Evolutionary conservation across 2,888 invertebrate genomes (phyloP).

Genomic region (Rhorus exstirpatorius): DNA sequence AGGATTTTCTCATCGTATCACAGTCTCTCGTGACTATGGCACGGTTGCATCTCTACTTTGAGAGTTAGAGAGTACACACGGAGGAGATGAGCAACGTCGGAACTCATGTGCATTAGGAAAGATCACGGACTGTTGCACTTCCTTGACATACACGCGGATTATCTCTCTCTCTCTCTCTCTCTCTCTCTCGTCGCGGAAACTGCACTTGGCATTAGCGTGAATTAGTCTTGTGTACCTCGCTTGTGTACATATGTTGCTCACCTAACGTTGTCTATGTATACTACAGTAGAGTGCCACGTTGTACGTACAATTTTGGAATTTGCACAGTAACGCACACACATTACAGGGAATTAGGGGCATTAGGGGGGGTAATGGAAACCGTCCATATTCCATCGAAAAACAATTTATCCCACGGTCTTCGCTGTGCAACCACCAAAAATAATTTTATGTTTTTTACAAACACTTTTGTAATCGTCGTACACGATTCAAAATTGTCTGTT

Average conservation of each 20-base stretch:
- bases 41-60: slow-evolving; percentile 23
- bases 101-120: slow-evolving; percentile 46
- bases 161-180: slow-evolving; percentile 21
- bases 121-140: slow-evolving; percentile 77
- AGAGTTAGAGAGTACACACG: slow-evolving; percentile 33
- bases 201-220: slow-evolving; percentile 79
- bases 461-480: no score
- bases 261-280: slow-evolving; percentile 35
- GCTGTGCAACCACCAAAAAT: no score
- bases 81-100: slow-evolving; percentile 33
- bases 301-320: slow-evolving; percentile 48
- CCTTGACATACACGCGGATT: slow-evolving; percentile 77
- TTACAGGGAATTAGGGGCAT: background rate
- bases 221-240: slow-evolving; percentile 79
- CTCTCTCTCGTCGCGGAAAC: slow-evolving; percentile 49
- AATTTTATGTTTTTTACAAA: no score
- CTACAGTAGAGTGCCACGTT: slow-evolving; percentile 33
- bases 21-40: slow-evolving; percentile 28
- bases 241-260: slow-evolving; percentile 57
- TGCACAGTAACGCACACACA: slow-evolving; percentile 35
- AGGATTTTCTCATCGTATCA: slow-evolving; percentile 16
- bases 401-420: background rate
- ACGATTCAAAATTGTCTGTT: no score
- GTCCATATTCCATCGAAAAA: background rate
- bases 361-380: no score